phyloP scores from a whole-genome alignment of 2,797 vertebrate species.

The Sorex maritimensis region DNA sequence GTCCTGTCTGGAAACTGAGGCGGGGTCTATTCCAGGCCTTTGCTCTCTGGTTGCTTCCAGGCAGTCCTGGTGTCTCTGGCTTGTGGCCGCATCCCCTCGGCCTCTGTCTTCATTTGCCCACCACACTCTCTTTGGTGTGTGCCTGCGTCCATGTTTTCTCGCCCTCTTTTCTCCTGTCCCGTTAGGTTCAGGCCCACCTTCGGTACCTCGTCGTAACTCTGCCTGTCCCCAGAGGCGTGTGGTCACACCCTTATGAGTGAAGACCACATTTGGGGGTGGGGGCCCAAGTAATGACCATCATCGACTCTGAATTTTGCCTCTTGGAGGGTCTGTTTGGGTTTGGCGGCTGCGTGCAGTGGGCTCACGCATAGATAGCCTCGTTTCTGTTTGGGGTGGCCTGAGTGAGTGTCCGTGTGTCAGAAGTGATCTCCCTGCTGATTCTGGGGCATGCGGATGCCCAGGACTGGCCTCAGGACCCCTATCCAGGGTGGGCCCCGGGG shows the following conservation, averaged over 20 bases:
- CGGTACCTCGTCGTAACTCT: constrained; percentile 10
- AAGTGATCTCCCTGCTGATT: neutral
- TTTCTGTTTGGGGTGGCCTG: neutral
- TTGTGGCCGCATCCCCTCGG: accelerated
- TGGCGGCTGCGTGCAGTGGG: neutral
- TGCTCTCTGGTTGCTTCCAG: neutral
- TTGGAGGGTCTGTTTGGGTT: neutral
- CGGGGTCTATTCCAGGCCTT: neutral
- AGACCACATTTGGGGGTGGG: neutral
- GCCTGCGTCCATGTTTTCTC: no score
- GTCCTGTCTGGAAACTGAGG: neutral
- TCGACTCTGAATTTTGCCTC: neutral
- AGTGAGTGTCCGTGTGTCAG: neutral
- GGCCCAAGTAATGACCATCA: neutral
- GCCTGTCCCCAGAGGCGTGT: no score
- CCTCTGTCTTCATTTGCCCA: neutral
- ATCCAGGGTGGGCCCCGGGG: neutral
- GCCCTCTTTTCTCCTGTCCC: no score
- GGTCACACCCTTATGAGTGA: no score
- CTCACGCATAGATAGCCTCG: constrained; percentile 8
- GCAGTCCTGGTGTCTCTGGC: neutral
- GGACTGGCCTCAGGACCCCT: neutral
- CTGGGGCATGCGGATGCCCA: neutral
- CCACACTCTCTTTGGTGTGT: no score
- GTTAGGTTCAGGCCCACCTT: neutral